Percentiles rank a stretch among this genome's conserved stretches.
phyloP scores from a whole-genome alignment of 2,888 invertebrate species.

The Noctua fimbriata region DNA sequence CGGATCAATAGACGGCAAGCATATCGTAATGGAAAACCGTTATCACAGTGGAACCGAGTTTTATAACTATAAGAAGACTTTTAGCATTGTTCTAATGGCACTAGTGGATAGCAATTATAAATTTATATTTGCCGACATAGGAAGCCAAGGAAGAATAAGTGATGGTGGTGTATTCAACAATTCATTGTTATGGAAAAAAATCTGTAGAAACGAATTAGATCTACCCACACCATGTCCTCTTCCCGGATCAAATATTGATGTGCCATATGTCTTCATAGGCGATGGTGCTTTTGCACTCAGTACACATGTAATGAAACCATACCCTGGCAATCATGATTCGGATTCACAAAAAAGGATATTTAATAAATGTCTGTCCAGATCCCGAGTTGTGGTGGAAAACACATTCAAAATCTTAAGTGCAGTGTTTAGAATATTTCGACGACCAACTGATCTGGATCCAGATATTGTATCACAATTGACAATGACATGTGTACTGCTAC shows the following conservation, averaged over 20 bases:
- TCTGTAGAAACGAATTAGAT: constrained; percentile 60
- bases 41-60: constrained; percentile 47
- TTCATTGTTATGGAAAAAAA: constrained; percentile 65
- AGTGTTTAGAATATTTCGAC: constrained; percentile 66
- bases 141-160: constrained; percentile 51
- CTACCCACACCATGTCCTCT: constrained; percentile 64
- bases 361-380: constrained; percentile 61
- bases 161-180: constrained; percentile 53
- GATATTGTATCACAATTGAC: constrained; percentile 64
- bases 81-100: constrained; percentile 67
- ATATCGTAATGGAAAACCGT: constrained; percentile 65
- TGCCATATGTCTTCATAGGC: constrained; percentile 70
- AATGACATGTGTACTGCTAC: constrained; percentile 71
- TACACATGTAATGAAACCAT: constrained; percentile 70
- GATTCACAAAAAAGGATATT: constrained; percentile 65
- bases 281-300: constrained; percentile 71
- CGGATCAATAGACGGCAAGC: constrained; percentile 69
- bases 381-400: constrained; percentile 66
- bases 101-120: constrained; percentile 70
- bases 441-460: constrained; percentile 61
- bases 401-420: constrained; percentile 65
- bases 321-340: constrained; percentile 65
- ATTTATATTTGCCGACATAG: constrained; percentile 67
- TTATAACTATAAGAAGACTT: constrained; percentile 67
- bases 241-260: constrained; percentile 61